Conservation (phyloP, 2,797 vertebrate species). For the Danio jaintianensis region DNA sequence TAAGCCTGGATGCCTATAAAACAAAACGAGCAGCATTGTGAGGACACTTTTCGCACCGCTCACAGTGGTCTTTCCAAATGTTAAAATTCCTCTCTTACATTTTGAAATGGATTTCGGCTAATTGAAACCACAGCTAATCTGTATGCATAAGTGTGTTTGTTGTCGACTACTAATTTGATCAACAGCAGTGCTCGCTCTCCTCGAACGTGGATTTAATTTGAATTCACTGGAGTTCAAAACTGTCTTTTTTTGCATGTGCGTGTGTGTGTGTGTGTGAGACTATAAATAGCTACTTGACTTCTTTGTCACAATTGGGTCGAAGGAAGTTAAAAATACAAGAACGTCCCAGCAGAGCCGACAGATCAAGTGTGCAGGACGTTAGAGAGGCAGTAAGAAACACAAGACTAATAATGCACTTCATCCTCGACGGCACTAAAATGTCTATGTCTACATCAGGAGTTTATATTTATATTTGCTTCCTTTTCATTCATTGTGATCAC, state of each 20-base stretch:
- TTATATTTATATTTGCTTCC: neutral
- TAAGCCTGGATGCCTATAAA: too few species aligned
- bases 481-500: neutral
- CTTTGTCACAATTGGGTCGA: constrained; percentile 72
- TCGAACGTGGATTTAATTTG: constrained; percentile 63
- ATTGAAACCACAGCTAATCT: constrained; percentile 27
- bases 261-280: neutral
- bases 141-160: constrained; percentile 23
- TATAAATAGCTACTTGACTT: constrained; percentile 73
- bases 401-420: neutral
- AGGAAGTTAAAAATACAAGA: constrained; percentile 66
- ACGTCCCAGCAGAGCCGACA: constrained; percentile 51
- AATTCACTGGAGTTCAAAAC: constrained; percentile 56
- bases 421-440: neutral
- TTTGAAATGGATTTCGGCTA: constrained; percentile 52
- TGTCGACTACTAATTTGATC: constrained; percentile 35
- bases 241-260: constrained; percentile 15
- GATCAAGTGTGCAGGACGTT: constrained; percentile 1
- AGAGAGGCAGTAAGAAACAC: neutral
- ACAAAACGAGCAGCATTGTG: neutral
- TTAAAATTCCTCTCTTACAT: neutral
- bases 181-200: constrained; percentile 46
- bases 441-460: neutral
- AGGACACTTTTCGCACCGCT: neutral
- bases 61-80: neutral